A percentile compares a stretch with the other conserved stretches of the same genome.
These are phyloP conservation scores for Willowsia nigromaculata DNA, from an alignment of 2,888 invertebrate species.

Conservation along the genomic window DNA sequence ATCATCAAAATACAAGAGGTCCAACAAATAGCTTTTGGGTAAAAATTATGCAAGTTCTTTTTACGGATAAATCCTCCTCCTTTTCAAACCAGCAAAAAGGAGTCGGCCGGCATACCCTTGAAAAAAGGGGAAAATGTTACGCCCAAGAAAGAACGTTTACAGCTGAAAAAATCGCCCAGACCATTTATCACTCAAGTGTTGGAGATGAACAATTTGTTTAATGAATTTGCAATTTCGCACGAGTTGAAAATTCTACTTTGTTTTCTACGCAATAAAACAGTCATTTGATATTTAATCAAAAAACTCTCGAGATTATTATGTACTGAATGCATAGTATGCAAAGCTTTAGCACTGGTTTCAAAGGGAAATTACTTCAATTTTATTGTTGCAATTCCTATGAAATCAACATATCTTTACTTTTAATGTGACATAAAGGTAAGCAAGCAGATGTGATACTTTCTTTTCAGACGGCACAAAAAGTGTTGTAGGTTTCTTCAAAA, in stretches of 20 bases:
- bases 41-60: constrained; percentile 61
- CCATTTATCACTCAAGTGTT: constrained; percentile 61
- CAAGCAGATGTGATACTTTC: not conserved
- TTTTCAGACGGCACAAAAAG: not conserved
- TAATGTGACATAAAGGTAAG: not conserved
- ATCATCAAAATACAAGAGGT: constrained; percentile 26
- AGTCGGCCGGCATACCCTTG: constrained; percentile 53
- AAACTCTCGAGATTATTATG: not conserved
- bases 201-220: constrained; percentile 5
- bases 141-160: constrained; percentile 47
- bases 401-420: not conserved
- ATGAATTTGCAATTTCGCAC: constrained; percentile 57
- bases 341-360: not conserved
- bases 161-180: constrained; percentile 45
- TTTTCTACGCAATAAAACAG: constrained; percentile 1
- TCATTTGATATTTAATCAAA: constrained; percentile 45
- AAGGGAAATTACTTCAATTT: not conserved
- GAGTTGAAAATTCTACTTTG: constrained; percentile 8
- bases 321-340: not conserved
- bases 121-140: constrained; percentile 58
- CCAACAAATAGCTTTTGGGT: constrained; percentile 58
- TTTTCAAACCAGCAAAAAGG: constrained; percentile 26
- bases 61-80: constrained; percentile 40
- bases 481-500: not conserved
- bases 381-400: not conserved